phyloP scores from a whole-genome alignment of 2,888 invertebrate genomes.

The Philaethria dido region DNA sequence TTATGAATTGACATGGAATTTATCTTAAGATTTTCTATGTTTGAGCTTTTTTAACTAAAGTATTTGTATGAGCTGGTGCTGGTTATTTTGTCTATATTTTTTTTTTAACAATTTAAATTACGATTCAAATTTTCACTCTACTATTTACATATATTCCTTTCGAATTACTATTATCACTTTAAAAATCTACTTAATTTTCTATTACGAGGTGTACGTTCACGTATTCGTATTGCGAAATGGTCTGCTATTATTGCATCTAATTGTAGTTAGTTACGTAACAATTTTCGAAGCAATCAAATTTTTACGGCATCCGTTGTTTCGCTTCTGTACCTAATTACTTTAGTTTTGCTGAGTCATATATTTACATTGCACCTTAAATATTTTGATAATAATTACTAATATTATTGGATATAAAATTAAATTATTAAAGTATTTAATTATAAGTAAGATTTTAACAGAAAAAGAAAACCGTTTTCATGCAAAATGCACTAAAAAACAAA shows the following conservation, averaged over 20 bases:
- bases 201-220: conserved; percentile 22
- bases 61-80: no score
- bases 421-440: no score
- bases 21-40: no score
- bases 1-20: background rate
- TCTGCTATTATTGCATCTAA: conserved; percentile 26
- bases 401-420: background rate
- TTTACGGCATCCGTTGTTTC: conserved; percentile 31
- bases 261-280: conserved; percentile 27
- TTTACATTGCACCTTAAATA: background rate
- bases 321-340: conserved; percentile 26
- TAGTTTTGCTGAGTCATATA: conserved; percentile 8
- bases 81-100: no score
- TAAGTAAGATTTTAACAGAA: no score
- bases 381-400: background rate
- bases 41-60: no score
- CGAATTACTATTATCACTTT: conserved; percentile 11
- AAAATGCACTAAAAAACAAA: no score
- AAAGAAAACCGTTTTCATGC: no score
- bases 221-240: conserved; percentile 31
- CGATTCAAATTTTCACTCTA: background rate
- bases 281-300: conserved; percentile 28
- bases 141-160: conserved; percentile 12
- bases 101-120: background rate
- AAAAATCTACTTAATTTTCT: conserved; percentile 25